phyloP scores from a whole-genome alignment of 2,113 vertebrate genomes.

The Mus spicilegus region DNA sequence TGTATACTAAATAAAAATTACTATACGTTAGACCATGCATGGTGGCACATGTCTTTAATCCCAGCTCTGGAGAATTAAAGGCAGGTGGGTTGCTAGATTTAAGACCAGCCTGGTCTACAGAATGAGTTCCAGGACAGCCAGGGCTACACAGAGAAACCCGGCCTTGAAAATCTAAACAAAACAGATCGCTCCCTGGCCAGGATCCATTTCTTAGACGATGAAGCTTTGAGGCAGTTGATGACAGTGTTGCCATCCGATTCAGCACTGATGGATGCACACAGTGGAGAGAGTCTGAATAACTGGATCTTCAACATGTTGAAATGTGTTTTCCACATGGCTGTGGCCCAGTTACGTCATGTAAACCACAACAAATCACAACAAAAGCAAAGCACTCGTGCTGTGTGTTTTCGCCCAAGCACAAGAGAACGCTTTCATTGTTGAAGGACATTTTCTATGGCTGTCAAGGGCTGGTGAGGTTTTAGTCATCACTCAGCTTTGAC shows the following conservation, averaged over 20 bases:
- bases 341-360: neutral
- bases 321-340: slow-evolving; percentile 47
- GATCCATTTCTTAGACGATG: neutral
- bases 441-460: neutral
- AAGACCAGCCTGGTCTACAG: neutral
- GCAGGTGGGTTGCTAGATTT: neutral
- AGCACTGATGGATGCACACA: neutral
- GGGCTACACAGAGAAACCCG: neutral
- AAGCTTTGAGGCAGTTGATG: slow-evolving; percentile 5
- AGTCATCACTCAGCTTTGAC: neutral
- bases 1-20: slow-evolving; percentile 52
- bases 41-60: neutral
- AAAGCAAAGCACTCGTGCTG: neutral
- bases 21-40: neutral
- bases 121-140: neutral
- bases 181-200: neutral
- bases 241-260: slow-evolving; percentile 26
- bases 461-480: neutral
- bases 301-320: neutral
- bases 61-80: neutral
- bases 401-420: neutral
- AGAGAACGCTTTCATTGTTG: neutral
- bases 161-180: neutral
- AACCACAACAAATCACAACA: neutral
- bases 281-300: neutral